Base-by-base conservation (phyloP, 2,888 invertebrate genomes). In the Ophonus ardosiacus region DNA sequence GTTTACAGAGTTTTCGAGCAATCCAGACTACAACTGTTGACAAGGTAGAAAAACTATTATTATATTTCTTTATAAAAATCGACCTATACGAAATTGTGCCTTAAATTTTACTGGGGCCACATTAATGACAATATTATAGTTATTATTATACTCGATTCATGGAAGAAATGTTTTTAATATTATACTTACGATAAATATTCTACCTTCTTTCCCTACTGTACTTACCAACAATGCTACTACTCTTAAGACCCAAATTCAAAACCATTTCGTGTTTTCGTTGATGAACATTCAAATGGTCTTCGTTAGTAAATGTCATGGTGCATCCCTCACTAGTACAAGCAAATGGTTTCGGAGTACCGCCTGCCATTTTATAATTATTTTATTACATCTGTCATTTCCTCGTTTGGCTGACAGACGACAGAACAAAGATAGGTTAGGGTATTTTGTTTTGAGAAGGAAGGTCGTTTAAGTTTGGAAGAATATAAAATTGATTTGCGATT, bases 241-340 rank as follows among this genome's bases (percentile, higher is more conserved):
- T 93, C 89, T 95, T 95, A 86, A 93, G 93, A 84, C 93, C 93
- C 24, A 97, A 92, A 88, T 96, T 95, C 83, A 98, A 90, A n/a
- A 95, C 94, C 96, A 97, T 96, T 86, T 96, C 96, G 89, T 97
- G 97, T 89, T 96, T 96, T 89, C 95, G 96, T 85, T 94, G 95
- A 88, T 97, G 97, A 0, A 96, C 95, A 61, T 94, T 94, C 40
- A 97, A 91, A 88, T 96, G 96, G 89, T 97, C 97, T 89, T 96
- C 96, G 90, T 96, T 96, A 0, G 95, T 94, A 88, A 97, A 97
- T 65, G 95, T 94, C 95, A 95, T 95, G 17, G 94, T 94, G 90
- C 96, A 97, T 65, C 94, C 95, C 2, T 93, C 92, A 57, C 94
- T 92, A 7, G 93, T 92, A 89, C 96, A 96, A 0, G 94, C 94